These are phyloP conservation scores for Dioctria linearis DNA, from an alignment of 2,888 invertebrate genomes.

Conservation along the genomic window DNA sequence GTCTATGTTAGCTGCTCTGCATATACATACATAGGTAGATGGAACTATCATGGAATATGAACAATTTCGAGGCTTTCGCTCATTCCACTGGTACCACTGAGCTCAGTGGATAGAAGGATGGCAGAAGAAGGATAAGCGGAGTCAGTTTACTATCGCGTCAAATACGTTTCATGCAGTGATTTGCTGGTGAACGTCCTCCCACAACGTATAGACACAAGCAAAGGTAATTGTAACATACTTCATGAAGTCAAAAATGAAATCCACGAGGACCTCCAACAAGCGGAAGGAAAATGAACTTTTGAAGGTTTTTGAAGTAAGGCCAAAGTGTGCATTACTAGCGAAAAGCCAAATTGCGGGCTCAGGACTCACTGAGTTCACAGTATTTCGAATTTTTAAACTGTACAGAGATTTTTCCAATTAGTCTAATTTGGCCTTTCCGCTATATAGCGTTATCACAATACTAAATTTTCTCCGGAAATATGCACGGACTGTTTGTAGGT, in stretches of 20 bases:
- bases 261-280: slow-evolving; percentile 45
- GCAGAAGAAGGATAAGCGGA: slow-evolving; percentile 15
- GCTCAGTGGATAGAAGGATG: slow-evolving; percentile 3
- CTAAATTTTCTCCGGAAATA: slow-evolving; percentile 10
- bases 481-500: slow-evolving; percentile 7
- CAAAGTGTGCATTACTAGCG: slow-evolving; percentile 36
- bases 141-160: slow-evolving; percentile 39
- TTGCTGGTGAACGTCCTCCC: slow-evolving; percentile 19
- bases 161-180: slow-evolving; percentile 11
- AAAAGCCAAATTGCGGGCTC: slow-evolving; percentile 36
- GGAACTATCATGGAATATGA: slow-evolving; percentile 36
- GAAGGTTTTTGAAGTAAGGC: slow-evolving; percentile 47
- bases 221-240: slow-evolving; percentile 45
- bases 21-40: neutral
- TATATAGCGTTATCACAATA: slow-evolving; percentile 57
- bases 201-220: neutral
- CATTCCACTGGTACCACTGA: neutral
- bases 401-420: slow-evolving; percentile 61
- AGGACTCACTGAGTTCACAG: slow-evolving; percentile 11
- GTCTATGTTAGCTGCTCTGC: neutral
- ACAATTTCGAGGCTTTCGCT: neutral
- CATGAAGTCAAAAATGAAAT: slow-evolving; percentile 50
- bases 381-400: slow-evolving; percentile 21
- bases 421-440: slow-evolving; percentile 61
- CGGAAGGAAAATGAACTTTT: slow-evolving; percentile 51